phyloP scores from a whole-genome alignment of 2,888 invertebrate genomes.

The Tachina lurida region DNA sequence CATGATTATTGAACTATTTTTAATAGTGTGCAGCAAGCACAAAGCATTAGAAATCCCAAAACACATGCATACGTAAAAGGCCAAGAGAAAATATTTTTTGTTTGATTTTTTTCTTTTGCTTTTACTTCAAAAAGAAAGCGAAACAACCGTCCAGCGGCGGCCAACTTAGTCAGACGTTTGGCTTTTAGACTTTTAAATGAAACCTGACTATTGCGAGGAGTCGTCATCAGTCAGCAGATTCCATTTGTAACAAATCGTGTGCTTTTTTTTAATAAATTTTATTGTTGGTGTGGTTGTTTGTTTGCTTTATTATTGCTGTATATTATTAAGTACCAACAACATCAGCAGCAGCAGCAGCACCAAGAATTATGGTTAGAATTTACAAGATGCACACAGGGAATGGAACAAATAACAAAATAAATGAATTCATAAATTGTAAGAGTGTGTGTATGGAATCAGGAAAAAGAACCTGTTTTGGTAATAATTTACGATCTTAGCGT shows the following conservation, averaged over 20 bases:
- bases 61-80: slow-evolving; percentile 6
- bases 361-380: slow-evolving; percentile 51
- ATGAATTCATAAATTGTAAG: slow-evolving; percentile 29
- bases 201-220: slow-evolving; percentile 45
- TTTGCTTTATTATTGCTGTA: not conserved
- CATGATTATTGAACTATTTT: slow-evolving; percentile 47
- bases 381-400: slow-evolving; percentile 27
- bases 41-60: slow-evolving; percentile 41
- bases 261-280: not conserved
- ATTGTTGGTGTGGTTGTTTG: slow-evolving; percentile 9
- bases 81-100: slow-evolving; percentile 46
- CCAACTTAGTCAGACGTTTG: not conserved
- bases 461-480: slow-evolving; percentile 70
- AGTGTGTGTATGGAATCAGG: slow-evolving; percentile 59
- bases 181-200: slow-evolving; percentile 18
- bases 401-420: slow-evolving; percentile 23
- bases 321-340: slow-evolving; percentile 2
- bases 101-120: not conserved
- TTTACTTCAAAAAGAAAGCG: slow-evolving; percentile 57
- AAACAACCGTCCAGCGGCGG: not conserved
- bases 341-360: not conserved
- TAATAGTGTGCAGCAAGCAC: slow-evolving; percentile 22
- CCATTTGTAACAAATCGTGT: slow-evolving; percentile 36
- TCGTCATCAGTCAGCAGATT: slow-evolving; percentile 44
- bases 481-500: slow-evolving; percentile 69